Conservation (phyloP, 1,140 invertebrate species). For the Leucophenga varia region DNA sequence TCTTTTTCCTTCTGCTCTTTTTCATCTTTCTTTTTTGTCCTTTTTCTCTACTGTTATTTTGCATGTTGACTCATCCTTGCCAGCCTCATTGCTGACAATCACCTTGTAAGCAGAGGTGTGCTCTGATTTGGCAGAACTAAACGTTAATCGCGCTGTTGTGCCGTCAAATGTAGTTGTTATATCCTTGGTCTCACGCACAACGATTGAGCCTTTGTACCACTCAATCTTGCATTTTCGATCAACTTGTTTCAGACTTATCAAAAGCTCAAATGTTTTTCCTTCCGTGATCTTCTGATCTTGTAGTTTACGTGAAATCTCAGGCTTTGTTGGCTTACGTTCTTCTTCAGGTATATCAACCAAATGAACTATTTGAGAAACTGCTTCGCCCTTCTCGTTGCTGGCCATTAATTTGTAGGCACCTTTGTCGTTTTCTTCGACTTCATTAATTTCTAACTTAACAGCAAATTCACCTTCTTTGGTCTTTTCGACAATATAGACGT, state of each 20-base stretch:
- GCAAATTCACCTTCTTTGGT: slow-evolving; percentile 68
- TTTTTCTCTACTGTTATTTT: slow-evolving; percentile 66
- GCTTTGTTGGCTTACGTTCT: slow-evolving; percentile 58
- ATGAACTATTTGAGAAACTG: slow-evolving; percentile 84
- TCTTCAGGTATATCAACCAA: slow-evolving; percentile 76
- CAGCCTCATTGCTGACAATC: slow-evolving; percentile 78
- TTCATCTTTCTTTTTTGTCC: slow-evolving; percentile 43
- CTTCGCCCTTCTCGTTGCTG: slow-evolving; percentile 92
- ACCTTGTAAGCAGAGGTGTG: slow-evolving; percentile 77
- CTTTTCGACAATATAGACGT: slow-evolving; percentile 40
- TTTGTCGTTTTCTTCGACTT: slow-evolving; percentile 76
- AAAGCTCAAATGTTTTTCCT: slow-evolving; percentile 77
- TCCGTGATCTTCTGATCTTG: slow-evolving; percentile 70
- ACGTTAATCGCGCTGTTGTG: slow-evolving; percentile 72
- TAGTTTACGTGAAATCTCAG: slow-evolving; percentile 72
- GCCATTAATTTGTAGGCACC: slow-evolving; percentile 88
- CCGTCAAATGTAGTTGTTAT: slow-evolving; percentile 77
- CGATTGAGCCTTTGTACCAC: slow-evolving; percentile 82
- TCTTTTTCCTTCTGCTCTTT: slow-evolving; percentile 51
- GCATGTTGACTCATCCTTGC: slow-evolving; percentile 78
- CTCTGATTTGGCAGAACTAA: slow-evolving; percentile 69
- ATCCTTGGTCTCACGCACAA: slow-evolving; percentile 71
- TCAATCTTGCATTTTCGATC: slow-evolving; percentile 78
- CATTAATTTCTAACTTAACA: slow-evolving; percentile 83
- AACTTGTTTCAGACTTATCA: slow-evolving; percentile 68